Conservation (phyloP, 2,888 invertebrate species). For the Chalcosyrphus nemorum region DNA sequence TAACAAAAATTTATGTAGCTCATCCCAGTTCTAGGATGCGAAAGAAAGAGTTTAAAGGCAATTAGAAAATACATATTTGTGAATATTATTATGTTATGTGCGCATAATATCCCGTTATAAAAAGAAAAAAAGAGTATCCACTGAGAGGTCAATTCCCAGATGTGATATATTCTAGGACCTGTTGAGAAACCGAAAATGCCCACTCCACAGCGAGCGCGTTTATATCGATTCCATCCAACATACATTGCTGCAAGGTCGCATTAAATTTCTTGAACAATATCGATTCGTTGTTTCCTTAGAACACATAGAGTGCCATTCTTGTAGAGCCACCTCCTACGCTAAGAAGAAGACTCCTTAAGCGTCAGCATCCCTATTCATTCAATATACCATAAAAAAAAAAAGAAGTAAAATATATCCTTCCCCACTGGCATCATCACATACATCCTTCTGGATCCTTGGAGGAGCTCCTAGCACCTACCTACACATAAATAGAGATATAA, state of each 20-base stretch:
- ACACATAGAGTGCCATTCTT: constrained; percentile 37
- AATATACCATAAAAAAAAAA: constrained; percentile 56
- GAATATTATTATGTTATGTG: neutral
- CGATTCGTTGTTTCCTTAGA: constrained; percentile 68
- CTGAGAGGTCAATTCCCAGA: constrained; percentile 60
- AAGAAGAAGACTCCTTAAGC: constrained; percentile 50
- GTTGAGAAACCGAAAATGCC: constrained; percentile 56
- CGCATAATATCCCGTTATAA: neutral
- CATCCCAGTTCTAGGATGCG: no score
- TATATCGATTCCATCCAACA: constrained; percentile 64
- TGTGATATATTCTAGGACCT: constrained; percentile 44
- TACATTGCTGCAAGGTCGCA: constrained; percentile 71
- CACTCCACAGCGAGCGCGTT: constrained; percentile 37
- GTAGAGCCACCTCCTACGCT: neutral
- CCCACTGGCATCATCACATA: constrained; percentile 38
- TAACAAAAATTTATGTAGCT: no score
- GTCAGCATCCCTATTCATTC: constrained; percentile 61
- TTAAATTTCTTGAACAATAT: constrained; percentile 73
- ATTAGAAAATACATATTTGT: neutral
- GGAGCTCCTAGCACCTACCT: constrained; percentile 74
- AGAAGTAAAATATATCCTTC: constrained; percentile 13
- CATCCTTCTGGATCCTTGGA: constrained; percentile 34
- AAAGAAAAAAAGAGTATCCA: neutral
- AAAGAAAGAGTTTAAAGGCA: no score
- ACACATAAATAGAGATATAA: constrained; percentile 73